These are phyloP conservation scores for Engystomops pustulosus DNA, from an alignment of 2,113 vertebrate genomes.

Conservation along the genomic window DNA sequence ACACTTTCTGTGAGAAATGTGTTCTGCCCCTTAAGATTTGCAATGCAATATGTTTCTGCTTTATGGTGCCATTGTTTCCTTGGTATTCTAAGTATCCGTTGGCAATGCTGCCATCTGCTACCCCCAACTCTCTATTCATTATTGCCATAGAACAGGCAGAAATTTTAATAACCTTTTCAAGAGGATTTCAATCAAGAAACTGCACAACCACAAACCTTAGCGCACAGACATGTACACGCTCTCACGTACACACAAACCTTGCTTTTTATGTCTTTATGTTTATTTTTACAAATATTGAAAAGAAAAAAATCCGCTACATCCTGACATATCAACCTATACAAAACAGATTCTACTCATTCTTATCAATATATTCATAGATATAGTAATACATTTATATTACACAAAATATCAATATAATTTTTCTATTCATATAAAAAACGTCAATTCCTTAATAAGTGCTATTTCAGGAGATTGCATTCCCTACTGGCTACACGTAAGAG, in stretches of 20 bases:
- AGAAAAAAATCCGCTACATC: no score
- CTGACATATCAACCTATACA: background rate
- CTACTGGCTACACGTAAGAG: background rate
- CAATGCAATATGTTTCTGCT: constrained; percentile 1
- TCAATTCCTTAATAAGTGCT: background rate
- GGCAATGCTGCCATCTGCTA: constrained; percentile 26
- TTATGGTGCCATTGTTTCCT: constrained; percentile 1
- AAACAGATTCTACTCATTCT: no score
- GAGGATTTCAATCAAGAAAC: background rate
- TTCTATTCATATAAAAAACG: background rate
- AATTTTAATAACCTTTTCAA: background rate
- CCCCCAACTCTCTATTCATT: constrained; percentile 14
- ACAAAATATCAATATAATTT: background rate
- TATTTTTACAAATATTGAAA: background rate
- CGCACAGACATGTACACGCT: background rate
- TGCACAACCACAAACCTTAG: background rate
- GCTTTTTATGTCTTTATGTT: background rate
- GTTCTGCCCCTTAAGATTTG: background rate
- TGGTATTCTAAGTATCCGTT: constrained; percentile 29
- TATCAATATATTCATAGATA: background rate
- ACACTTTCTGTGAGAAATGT: constrained; percentile 1
- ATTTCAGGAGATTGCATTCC: background rate
- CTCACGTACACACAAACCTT: background rate
- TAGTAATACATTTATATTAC: background rate
- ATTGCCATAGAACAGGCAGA: constrained; percentile 9